Percentiles rank a stretch among this genome's conserved stretches.
Conservation (phyloP, 92 coral and sea anemone species). For the Zoanthus gigantus region DNA sequence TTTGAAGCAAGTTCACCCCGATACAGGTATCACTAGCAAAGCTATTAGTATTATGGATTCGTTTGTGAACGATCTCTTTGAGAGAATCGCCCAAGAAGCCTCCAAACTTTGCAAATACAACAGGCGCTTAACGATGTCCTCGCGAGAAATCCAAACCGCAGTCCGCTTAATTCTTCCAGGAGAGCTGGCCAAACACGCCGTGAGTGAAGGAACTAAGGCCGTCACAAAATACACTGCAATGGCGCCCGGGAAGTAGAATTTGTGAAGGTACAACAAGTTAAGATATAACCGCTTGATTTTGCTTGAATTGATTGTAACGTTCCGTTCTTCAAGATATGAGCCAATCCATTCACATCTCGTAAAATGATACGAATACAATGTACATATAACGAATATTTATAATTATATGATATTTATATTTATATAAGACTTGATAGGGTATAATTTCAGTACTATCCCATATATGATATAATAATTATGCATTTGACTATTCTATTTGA, state of each 20-base stretch:
- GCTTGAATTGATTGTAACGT: neutral
- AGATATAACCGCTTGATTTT: neutral
- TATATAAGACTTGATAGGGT: too few relatives aligned
- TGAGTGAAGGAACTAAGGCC: constrained; percentile 42
- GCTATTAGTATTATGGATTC: constrained; percentile 40
- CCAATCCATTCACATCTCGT: too few relatives aligned
- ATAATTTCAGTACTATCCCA: too few relatives aligned
- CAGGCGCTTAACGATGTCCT: constrained; percentile 8
- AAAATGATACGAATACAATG: too few relatives aligned
- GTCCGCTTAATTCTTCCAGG: constrained; percentile 15
- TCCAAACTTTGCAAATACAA: constrained; percentile 10
- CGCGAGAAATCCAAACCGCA: constrained; percentile 33
- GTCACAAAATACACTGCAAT: constrained; percentile 22
- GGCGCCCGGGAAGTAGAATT: neutral
- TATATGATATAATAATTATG: too few relatives aligned
- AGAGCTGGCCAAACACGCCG: constrained; percentile 15
- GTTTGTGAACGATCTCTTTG: constrained; percentile 39
- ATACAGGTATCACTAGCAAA: constrained; percentile 20
- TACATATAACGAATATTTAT: too few relatives aligned
- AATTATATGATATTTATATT: too few relatives aligned
- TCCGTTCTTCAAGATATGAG: neutral
- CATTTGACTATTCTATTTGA: too few relatives aligned
- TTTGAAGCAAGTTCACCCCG: constrained; percentile 27
- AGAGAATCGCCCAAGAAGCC: constrained; percentile 15
- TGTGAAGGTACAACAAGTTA: neutral